These are phyloP conservation scores for Drosophila nasuta DNA, from an alignment of 1,140 invertebrate genomes.

Conservation along the genomic window DNA sequence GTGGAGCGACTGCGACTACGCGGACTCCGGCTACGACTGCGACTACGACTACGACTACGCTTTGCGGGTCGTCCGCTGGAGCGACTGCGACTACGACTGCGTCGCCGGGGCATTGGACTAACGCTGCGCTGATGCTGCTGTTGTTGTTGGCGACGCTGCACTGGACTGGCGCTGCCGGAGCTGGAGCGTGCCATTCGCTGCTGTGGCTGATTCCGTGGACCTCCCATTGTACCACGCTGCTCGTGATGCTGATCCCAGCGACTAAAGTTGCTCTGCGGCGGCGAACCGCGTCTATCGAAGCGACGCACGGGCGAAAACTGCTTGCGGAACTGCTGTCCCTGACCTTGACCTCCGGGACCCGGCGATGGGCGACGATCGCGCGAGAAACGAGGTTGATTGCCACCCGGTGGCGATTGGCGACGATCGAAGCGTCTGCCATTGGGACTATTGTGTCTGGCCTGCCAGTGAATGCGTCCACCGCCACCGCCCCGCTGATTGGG, in stretches of 20 bases:
- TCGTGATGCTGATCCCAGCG: slow-evolving; percentile 52
- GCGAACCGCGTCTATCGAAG: slow-evolving; percentile 58
- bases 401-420: slow-evolving; percentile 62
- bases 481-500: slow-evolving; percentile 42
- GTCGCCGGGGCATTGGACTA: slow-evolving; percentile 25
- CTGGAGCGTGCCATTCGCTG: slow-evolving; percentile 38
- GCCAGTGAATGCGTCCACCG: slow-evolving; percentile 72
- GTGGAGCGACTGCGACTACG: slow-evolving; percentile 64
- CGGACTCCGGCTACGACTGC: slow-evolving; percentile 38
- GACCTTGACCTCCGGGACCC: slow-evolving; percentile 40
- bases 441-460: slow-evolving; percentile 68
- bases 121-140: slow-evolving; percentile 23
- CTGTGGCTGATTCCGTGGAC: slow-evolving; percentile 40
- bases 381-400: slow-evolving; percentile 61
- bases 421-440: slow-evolving; percentile 71
- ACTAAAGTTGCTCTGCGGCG: slow-evolving; percentile 37
- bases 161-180: slow-evolving; percentile 53
- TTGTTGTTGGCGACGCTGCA: slow-evolving; percentile 29
- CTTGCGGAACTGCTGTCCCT: slow-evolving; percentile 69
- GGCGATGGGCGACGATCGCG: slow-evolving; percentile 75
- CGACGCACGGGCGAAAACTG: slow-evolving; percentile 75
- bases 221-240: slow-evolving; percentile 24
- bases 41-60: slow-evolving; percentile 59
- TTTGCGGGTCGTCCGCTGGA: slow-evolving; percentile 23
- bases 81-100: slow-evolving; percentile 36